Percentiles rank a stretch among this genome's conserved stretches.
Conservation (phyloP, 2,797 vertebrate species). For the Jordanella pulchra region DNA sequence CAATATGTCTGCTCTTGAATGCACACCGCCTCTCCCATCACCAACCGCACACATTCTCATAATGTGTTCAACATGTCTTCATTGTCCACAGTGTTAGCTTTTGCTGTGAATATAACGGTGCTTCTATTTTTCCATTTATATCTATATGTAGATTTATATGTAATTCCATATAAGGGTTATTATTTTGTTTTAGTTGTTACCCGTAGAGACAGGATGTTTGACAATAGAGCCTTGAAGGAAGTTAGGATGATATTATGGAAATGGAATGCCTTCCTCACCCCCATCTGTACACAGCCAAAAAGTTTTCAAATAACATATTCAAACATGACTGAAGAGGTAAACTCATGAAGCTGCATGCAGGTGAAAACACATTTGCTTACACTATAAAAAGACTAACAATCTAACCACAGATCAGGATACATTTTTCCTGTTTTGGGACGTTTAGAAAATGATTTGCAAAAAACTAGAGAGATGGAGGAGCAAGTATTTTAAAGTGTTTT, state of each 20-base stretch:
- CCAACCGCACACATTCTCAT: neutral
- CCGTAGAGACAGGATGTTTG: conserved; percentile 46
- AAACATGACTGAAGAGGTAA: neutral
- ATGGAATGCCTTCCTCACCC: conserved; percentile 20
- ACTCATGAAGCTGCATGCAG: neutral
- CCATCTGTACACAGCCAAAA: neutral
- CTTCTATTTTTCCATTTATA: neutral
- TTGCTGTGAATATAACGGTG: neutral
- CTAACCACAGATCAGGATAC: neutral
- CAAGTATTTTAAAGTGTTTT: neutral
- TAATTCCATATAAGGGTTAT: conserved; percentile 9
- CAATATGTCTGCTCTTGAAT: neutral
- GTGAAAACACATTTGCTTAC: neutral
- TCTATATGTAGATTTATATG: too few relatives aligned
- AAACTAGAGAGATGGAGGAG: neutral
- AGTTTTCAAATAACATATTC: conserved; percentile 13
- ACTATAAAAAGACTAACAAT: neutral
- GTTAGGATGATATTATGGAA: conserved; percentile 5
- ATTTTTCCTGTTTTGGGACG: neutral
- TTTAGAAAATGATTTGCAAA: neutral
- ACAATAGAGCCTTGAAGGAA: conserved; percentile 44
- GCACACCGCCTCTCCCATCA: neutral
- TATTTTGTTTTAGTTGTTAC: conserved; percentile 46
- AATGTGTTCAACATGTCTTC: neutral
- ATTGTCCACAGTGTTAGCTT: neutral